phyloP scores from a whole-genome alignment of 2,888 invertebrate species.

The Rhagonycha lutea region DNA sequence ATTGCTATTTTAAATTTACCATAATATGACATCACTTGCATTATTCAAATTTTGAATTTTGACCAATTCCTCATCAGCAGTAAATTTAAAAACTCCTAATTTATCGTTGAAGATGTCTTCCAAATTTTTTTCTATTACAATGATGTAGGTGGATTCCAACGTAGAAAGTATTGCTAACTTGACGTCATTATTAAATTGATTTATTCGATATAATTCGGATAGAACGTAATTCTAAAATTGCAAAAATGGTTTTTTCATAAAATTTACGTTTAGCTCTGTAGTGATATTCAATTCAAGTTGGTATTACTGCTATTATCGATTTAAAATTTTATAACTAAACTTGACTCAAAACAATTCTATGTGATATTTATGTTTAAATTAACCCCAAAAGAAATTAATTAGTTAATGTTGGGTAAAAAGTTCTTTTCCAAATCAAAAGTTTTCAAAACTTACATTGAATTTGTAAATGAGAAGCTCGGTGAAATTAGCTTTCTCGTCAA shows the following conservation, averaged over 20 bases:
- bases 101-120: conserved; percentile 36
- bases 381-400: too few relatives aligned
- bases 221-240: background rate
- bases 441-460: conserved; percentile 38
- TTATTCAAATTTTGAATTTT: conserved; percentile 48
- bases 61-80: conserved; percentile 38
- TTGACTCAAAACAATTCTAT: background rate
- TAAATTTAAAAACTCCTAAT: conserved; percentile 46
- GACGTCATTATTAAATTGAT: conserved; percentile 31
- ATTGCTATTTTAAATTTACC: conserved; percentile 41
- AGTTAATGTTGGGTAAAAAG: too few relatives aligned
- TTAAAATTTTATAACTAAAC: background rate
- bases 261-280: background rate
- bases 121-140: conserved; percentile 43
- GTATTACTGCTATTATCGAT: background rate
- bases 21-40: conserved; percentile 47
- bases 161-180: conserved; percentile 38
- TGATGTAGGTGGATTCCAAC: conserved; percentile 42
- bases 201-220: background rate
- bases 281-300: background rate
- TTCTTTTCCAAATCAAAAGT: background rate
- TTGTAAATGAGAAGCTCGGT: conserved; percentile 44
- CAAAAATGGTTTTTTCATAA: background rate
- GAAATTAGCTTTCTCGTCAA: conserved; percentile 40
- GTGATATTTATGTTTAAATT: too few relatives aligned